Base-by-base conservation (phyloP, 2,888 invertebrate species). In the Eristalis arbustorum region DNA sequence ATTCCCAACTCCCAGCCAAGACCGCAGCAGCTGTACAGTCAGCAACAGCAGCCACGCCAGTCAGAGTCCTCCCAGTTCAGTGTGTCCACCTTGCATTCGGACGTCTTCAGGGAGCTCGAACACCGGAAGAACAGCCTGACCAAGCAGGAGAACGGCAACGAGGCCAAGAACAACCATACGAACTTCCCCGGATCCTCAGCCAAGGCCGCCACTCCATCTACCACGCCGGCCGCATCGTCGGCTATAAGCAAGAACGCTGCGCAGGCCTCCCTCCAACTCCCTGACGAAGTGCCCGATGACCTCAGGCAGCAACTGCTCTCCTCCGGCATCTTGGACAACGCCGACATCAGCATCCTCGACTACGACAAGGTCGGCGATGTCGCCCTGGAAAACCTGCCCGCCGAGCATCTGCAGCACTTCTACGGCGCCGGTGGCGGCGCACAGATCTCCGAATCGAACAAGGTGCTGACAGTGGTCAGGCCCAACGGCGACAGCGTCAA, bases 321-420 rank as follows among this genome's bases (percentile, higher is more conserved):
- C 67, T 97, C 97, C 0, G 98, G 98, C 56, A 97, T 98, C 89
- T 93, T 98, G 75, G 96, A 96, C 89, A 97, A 97, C 90, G 97
- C 97, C 62, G 96, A 97, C 89, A 97, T 98, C 82, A 97, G 97
- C 89, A 95, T 98, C 66, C 93, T 97, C 80, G 97, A 97, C 92
- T 97, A 97, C 90, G 97, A 97, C 90, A 97, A 97, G 93, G 95
- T 97, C 57, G 97, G 97, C 37, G 97, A 97, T 88, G 97, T 97
- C 74, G 96, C 96, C 4, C 93, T 97, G 69, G 97, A 97, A 88
- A 96, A 96, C 87, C 92, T 97, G 68, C 97, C 97, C 2, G 96
- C 97, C 71, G 97, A 97, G 92, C 97, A 97, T 89, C 92, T 97
- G 79, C 97, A 97, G 49, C 97, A 97, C 91, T 97, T 97, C 92